phyloP scores from a whole-genome alignment of 2,797 vertebrate species.

The Pterois miles region DNA sequence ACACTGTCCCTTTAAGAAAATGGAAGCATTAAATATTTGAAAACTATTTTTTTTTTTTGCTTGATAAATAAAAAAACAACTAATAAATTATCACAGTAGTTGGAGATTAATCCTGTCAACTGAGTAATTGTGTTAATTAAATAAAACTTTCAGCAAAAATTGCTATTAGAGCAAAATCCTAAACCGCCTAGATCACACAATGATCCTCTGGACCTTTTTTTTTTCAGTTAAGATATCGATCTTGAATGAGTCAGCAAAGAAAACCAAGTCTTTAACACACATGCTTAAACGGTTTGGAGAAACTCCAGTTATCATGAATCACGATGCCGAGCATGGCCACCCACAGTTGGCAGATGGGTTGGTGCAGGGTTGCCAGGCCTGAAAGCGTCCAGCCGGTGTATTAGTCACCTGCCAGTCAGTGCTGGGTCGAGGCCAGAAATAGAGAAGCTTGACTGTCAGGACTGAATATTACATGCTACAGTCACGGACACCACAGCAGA shows the following conservation, averaged over 20 bases:
- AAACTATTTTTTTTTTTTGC: background rate
- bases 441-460: conserved; percentile 24
- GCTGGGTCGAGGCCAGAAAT: conserved; percentile 52
- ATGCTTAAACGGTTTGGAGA: conserved; percentile 38
- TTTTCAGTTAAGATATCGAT: background rate
- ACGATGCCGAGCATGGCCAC: conserved; percentile 47
- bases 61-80: background rate
- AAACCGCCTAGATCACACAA: background rate
- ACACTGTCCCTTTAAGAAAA: too few species aligned
- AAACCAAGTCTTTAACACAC: conserved; percentile 21
- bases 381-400: conserved; percentile 59
- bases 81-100: background rate
- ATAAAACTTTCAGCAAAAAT: background rate
- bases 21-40: too few species aligned
- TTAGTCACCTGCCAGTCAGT: conserved; percentile 74
- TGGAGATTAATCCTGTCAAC: background rate
- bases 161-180: background rate
- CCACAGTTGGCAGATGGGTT: conserved; percentile 67
- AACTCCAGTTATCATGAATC: conserved; percentile 45
- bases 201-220: background rate
- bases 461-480: conserved; percentile 30
- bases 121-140: background rate
- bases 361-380: conserved; percentile 55
- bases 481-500: conserved; percentile 16
- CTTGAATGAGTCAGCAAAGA: background rate